Evolutionary conservation across 2,888 invertebrate species (phyloP), one percentile per base, ranked within the genome.

Genomic region (Priapulus caudatus): DNA sequence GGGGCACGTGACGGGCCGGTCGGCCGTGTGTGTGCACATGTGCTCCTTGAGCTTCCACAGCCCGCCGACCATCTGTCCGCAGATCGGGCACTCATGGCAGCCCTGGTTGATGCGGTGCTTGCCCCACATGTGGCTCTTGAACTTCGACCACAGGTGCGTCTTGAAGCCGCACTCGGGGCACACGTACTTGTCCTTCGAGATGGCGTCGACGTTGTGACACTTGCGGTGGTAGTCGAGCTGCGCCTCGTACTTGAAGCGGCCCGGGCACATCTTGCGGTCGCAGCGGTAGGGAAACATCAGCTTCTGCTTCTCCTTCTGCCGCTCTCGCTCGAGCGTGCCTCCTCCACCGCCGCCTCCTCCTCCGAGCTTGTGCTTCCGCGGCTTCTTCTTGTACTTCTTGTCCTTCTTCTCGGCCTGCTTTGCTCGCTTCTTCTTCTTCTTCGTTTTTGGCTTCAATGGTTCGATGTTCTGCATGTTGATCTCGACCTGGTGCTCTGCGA

Each of bases 71-170:
- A 55, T 55, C 47, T 57, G 58, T 0, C 83, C 78, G 64, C 87
- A 87, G 56, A 81, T 73, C 60, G 81, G 79, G 69, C 88, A 89
- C 1, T 81, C 78, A 48, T 81, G 82, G 45, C 89, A 69, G 64
- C 87, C 89, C 75, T 86, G 79, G 64, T 88, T 86, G 5, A 86
- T 77, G 47, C 77, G 75, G 66, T 89, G 88, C 0, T 72, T 64
- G 48, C 82, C 64, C 88, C 88, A 89, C 47, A 88, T 72, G 66
- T 89, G 89, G 2, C 81, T 79, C 55, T 83, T 81, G n/a, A 86
- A 65, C 0, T 78, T 75, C 60, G 81, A 80, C 76, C 84, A 84
- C 4, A 76, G 76, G 1, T 67, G 61, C 62, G 76, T 78, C 54
- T 73, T 73, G 4, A 60, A 58, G 0, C 74, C 71, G 67, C 87